phyloP scores from a whole-genome alignment of 2,113 vertebrate genomes.

The Micronycteris hirsuta region DNA sequence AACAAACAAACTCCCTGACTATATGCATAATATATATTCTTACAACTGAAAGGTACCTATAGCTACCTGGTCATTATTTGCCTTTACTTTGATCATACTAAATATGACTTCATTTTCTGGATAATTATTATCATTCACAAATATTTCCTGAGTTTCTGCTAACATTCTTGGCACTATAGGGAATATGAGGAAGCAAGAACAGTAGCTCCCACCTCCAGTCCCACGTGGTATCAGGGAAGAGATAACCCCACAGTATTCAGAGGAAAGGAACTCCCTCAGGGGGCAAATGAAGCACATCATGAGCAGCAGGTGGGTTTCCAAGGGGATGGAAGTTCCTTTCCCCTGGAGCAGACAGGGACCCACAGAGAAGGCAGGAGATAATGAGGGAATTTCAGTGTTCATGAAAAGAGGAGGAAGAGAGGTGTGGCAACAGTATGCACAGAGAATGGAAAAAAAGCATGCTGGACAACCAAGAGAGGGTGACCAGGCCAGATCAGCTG shows the following conservation, averaged over 20 bases:
- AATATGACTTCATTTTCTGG: not conserved
- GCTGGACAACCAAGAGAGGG: not conserved
- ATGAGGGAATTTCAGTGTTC: not conserved
- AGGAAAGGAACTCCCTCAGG: not conserved
- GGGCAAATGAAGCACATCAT: accelerated
- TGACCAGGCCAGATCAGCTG: not conserved
- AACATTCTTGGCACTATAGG: not conserved
- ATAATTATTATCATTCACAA: not conserved
- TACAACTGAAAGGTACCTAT: not conserved
- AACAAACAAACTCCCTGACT: not conserved
- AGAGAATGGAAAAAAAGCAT: not conserved
- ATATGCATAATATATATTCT: not conserved
- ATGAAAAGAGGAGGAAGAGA: not conserved
- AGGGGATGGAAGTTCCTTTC: not conserved
- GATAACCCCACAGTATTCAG: not conserved
- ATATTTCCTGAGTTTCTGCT: not conserved
- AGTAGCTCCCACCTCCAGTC: not conserved
- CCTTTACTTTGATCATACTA: not conserved
- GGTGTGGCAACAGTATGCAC: not conserved
- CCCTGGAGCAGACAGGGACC: not conserved
- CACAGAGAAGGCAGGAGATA: not conserved
- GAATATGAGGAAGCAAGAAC: not conserved
- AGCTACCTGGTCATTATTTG: not conserved
- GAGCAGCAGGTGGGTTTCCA: not conserved
- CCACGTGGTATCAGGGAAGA: too few relatives aligned